These are phyloP conservation scores for Adelges cooleyi DNA, from an alignment of 1,140 invertebrate species.

Conservation along the genomic window DNA sequence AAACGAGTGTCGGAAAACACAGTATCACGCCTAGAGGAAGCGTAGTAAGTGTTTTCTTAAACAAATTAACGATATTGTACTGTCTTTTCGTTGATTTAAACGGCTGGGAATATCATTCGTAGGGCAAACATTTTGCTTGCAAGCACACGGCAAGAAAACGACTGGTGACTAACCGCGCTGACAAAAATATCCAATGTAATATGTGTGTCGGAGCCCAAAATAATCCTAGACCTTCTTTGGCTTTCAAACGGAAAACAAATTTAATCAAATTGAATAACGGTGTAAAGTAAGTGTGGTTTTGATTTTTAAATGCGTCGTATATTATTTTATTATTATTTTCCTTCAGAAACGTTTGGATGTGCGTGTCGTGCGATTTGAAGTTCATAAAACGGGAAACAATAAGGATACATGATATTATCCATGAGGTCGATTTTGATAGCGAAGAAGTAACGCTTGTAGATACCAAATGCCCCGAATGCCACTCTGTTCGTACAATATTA, in stretches of 20 bases:
- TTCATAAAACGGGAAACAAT: constrained; percentile 13
- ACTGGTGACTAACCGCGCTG: not conserved
- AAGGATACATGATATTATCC: not conserved
- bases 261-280: no score
- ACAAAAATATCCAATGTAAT: constrained; percentile 9
- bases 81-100: not conserved
- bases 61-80: not conserved
- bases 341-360: constrained; percentile 6
- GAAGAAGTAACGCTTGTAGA: not conserved
- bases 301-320: not conserved
- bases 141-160: not conserved
- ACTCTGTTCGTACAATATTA: not conserved
- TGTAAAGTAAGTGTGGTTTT: not conserved
- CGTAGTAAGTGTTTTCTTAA: no score
- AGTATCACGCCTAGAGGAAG: not conserved
- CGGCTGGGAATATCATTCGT: not conserved
- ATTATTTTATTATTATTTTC: not conserved
- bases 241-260: not conserved
- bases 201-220: not conserved
- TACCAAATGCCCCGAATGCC: not conserved
- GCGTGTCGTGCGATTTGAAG: not conserved
- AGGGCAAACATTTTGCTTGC: not conserved
- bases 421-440: not conserved
- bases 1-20: not conserved
- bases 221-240: not conserved